Evolutionary conservation across 2,797 vertebrate genomes (phyloP), one percentile per base, ranked within the genome.

Genomic region (Australoheros facetus): DNA sequence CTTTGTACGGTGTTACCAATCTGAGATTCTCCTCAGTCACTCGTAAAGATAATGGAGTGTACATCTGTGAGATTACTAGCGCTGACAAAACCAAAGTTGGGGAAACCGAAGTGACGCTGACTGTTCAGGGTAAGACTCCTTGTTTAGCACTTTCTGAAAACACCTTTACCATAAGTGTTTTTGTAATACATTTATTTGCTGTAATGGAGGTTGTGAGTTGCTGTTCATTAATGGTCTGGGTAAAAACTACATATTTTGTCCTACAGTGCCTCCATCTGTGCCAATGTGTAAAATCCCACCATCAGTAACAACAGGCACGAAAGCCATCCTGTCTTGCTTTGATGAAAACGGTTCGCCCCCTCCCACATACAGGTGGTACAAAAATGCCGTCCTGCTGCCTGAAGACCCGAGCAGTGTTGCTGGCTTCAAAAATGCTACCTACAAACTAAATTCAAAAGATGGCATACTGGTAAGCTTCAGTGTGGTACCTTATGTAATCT

Each of bases 341-440:
- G 97, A 98, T 81, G 8, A 0, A 0, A 94, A 94, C 0, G 96
- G 94, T 3, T 97, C 96, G 0, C 98, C 97, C 0, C 91, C 95
- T 0, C 91, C 96, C 21, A 87, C 85, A 1, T 97, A 97, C 89
- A 89, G 0, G 14, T 99, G 97, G 97, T 98, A 86, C 93, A 96
- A 79, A 88, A 80, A 96, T 4, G 59, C 80, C 1, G 5, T 77
- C 1, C 89, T 56, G 0, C 88, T 98, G 81, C 97, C 97, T 0
- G 0, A 1, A 0, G 91, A 97, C 0, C 96, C 97, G 7, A 94
- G 77, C 64, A 92, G 58, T 71, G 95, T 87, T 51, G 19, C 88
- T 0, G 78, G n/a, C 64, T 98, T 97, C 93, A 88, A 82, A 32
- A 98, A 99, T 71, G 85, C 94, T 39, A 96, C 96, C 77, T 99